Evolutionary conservation across 2,888 invertebrate species (phyloP).

Genomic region (Philaethria dido): DNA sequence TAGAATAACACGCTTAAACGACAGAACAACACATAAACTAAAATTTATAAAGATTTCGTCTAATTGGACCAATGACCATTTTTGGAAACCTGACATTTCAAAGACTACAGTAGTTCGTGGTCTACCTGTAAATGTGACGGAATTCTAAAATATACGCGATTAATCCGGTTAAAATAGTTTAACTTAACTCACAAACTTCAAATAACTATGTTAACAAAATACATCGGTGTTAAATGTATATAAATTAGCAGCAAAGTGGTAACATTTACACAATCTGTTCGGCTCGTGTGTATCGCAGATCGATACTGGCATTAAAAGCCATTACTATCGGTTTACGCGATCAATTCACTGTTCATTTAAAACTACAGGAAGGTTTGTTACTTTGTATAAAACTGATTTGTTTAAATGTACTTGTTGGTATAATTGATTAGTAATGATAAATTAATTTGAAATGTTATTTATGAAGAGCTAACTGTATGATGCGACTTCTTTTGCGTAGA

Average conservation of each 20-base stretch:
- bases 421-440: no score
- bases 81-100: no score
- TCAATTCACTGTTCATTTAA: conserved; percentile 43
- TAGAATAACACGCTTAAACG: no score
- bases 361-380: conserved; percentile 37
- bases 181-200: neutral
- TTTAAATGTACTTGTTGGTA: neutral
- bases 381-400: conserved; percentile 7
- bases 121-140: no score
- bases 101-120: no score
- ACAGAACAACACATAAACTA: neutral
- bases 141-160: no score
- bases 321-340: conserved; percentile 43
- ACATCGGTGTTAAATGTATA: conserved; percentile 28
- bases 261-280: conserved; percentile 50
- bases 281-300: conserved; percentile 55
- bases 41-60: no score
- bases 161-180: neutral
- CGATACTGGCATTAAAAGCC: conserved; percentile 47
- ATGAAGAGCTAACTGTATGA: no score
- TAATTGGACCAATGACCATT: no score
- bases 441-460: no score
- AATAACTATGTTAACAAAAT: conserved; percentile 14
- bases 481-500: no score
- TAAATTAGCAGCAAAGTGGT: conserved; percentile 34